phyloP scores from a whole-genome alignment of 1,140 invertebrate genomes.

The Trachelipus rathkii region DNA sequence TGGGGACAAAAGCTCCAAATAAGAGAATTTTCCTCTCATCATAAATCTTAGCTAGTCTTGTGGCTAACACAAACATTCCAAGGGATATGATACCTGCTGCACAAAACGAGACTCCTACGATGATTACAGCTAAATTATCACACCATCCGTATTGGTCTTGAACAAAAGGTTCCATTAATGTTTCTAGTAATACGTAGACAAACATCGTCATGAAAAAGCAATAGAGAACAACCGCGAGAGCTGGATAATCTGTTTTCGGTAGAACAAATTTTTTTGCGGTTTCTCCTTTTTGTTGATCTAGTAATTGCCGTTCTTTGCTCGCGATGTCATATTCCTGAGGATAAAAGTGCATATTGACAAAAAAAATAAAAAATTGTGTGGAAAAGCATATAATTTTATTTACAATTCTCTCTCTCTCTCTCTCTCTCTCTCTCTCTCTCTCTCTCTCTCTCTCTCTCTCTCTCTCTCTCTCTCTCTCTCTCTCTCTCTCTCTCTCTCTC shows the following conservation, averaged over 20 bases:
- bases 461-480: no score
- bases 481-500: no score
- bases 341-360: no score
- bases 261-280: background rate
- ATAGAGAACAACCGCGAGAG: constrained; percentile 60
- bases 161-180: constrained; percentile 53
- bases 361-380: no score
- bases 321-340: background rate
- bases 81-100: constrained; percentile 23
- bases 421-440: no score
- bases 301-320: background rate
- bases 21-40: constrained; percentile 32
- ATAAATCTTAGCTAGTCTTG: constrained; percentile 26
- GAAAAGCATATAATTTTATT: no score
- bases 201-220: constrained; percentile 82
- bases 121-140: constrained; percentile 25
- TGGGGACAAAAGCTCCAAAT: constrained; percentile 21
- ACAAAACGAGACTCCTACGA: constrained; percentile 18
- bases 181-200: constrained; percentile 84
- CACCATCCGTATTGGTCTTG: constrained; percentile 26
- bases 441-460: no score
- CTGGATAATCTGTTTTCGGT: background rate
- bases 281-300: background rate
- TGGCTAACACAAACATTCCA: constrained; percentile 10
- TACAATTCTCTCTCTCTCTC: no score